Evolutionary conservation across 1,140 invertebrate species (phyloP).

Genomic region (Apis cerana): DNA sequence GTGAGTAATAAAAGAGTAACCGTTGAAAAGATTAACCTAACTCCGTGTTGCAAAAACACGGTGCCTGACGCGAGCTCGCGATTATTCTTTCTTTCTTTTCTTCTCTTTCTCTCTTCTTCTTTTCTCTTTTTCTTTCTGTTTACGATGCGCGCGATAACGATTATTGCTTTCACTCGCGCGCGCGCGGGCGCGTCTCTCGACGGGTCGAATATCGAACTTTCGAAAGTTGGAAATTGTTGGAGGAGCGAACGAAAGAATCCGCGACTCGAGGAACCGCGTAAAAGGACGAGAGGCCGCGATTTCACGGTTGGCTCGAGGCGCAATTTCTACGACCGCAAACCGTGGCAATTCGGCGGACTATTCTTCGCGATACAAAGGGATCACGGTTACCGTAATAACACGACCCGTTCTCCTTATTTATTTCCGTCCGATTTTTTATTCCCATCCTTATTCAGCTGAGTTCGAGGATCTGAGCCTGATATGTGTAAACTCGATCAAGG

Average conservation of each 20-base stretch:
- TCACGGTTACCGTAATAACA: slow-evolving; percentile 12
- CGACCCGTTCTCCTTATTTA: background rate
- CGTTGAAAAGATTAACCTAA: background rate
- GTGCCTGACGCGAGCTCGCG: background rate
- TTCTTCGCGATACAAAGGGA: background rate
- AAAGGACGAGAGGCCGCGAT: slow-evolving; percentile 4
- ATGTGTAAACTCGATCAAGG: no score
- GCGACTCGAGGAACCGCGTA: background rate
- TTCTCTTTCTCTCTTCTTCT: no score
- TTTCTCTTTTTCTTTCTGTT: no score
- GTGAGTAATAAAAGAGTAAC: background rate
- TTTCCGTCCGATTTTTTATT: no score
- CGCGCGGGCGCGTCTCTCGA: no score
- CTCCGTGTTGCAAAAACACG: no score
- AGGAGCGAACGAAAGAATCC: no score
- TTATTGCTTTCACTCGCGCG: background rate
- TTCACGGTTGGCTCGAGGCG: slow-evolving; percentile 11
- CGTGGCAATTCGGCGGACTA: background rate
- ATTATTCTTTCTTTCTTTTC: no score
- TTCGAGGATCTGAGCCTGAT: no score
- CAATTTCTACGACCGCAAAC: background rate
- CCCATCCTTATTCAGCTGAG: no score
- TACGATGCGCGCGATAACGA: background rate
- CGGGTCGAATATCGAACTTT: background rate
- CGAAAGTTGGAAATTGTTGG: background rate